These are phyloP conservation scores for Spisula subtruncata DNA, from an alignment of 2,888 invertebrate genomes.

Conservation along the genomic window DNA sequence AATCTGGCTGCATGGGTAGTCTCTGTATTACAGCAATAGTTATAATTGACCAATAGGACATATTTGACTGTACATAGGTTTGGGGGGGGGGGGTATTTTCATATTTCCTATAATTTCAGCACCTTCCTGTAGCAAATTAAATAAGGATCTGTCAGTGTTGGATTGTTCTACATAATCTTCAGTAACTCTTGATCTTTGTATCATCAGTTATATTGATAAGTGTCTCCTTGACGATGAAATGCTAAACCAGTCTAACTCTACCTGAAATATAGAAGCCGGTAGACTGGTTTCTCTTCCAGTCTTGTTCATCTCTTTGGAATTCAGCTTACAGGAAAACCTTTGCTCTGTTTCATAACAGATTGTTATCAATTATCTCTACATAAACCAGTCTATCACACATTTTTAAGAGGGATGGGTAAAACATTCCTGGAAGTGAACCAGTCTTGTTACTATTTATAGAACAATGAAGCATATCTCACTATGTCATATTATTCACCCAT, in stretches of 20 bases:
- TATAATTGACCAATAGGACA: too few relatives aligned
- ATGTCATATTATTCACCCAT: background rate
- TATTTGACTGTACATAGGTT: too few relatives aligned
- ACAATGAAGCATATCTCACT: background rate
- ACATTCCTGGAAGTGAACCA: conserved; percentile 17
- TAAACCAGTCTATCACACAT: conserved; percentile 26
- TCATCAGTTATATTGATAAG: conserved; percentile 10
- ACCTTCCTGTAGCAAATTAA: too few relatives aligned
- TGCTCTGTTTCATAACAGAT: conserved; percentile 30
- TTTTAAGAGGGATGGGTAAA: conserved; percentile 10
- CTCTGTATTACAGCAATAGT: too few relatives aligned
- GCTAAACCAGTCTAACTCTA: too few relatives aligned
- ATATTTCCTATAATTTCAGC: too few relatives aligned
- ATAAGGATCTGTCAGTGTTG: background rate
- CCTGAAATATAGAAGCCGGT: too few relatives aligned
- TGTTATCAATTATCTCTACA: conserved; percentile 24
- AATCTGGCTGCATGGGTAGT: too few relatives aligned
- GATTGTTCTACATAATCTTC: background rate
- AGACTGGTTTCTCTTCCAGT: too few relatives aligned
- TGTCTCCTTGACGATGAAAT: too few relatives aligned
- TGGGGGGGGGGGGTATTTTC: too few relatives aligned
- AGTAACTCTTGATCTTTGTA: background rate
- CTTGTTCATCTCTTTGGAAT: conserved; percentile 2
- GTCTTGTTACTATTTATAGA: conserved; percentile 29
- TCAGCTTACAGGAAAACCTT: conserved; percentile 23